Conservation (phyloP, 2,113 vertebrate species). For the Nothocercus nigrocapillus region DNA sequence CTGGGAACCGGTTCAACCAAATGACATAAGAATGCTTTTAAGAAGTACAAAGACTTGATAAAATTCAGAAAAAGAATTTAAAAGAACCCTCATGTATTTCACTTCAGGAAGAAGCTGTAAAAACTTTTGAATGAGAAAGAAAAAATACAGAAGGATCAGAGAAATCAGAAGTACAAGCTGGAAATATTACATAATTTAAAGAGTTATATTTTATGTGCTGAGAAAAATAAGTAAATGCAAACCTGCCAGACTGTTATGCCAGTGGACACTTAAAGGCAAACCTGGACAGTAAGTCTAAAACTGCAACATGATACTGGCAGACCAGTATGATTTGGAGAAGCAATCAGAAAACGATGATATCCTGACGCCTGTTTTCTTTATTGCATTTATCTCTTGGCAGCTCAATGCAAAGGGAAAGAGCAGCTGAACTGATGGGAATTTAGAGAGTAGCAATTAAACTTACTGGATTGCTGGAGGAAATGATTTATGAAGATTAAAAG, state of each 20-base stretch:
- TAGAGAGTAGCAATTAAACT: slow-evolving; percentile 34
- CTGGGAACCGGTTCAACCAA: neutral
- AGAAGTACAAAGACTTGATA: neutral
- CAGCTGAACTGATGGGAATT: slow-evolving; percentile 30
- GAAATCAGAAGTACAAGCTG: neutral
- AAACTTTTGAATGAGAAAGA: neutral
- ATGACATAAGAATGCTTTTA: neutral
- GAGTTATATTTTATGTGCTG: neutral
- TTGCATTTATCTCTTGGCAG: slow-evolving; percentile 30
- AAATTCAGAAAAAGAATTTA: neutral
- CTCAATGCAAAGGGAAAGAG: slow-evolving; percentile 15
- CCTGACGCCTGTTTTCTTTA: slow-evolving; percentile 31
- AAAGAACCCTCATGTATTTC: neutral
- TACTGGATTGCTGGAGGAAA: slow-evolving; percentile 40
- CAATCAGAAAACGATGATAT: slow-evolving; percentile 32
- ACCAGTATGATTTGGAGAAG: slow-evolving; percentile 42
- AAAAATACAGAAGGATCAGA: neutral
- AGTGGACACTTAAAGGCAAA: neutral
- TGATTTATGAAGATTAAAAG: slow-evolving; percentile 66
- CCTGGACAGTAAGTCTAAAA: neutral
- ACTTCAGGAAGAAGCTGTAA: neutral
- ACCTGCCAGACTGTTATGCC: neutral
- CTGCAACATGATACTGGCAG: neutral
- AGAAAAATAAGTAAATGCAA: slow-evolving; percentile 14
- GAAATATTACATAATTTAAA: slow-evolving; percentile 8